These are phyloP conservation scores for Arge pagana DNA, from an alignment of 2,888 invertebrate species.

Conservation along the genomic window DNA sequence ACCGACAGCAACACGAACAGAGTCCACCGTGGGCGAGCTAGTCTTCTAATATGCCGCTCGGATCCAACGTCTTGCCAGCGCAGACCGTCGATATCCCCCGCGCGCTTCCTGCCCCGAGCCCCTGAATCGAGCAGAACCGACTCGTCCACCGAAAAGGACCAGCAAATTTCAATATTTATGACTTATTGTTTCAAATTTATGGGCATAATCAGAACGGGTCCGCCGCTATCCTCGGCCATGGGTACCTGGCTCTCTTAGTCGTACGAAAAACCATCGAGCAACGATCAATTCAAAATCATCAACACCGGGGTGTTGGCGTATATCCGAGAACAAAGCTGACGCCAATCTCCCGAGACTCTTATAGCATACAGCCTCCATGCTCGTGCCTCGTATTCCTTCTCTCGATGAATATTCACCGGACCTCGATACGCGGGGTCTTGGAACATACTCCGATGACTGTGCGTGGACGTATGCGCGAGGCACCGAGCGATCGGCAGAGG, in stretches of 20 bases:
- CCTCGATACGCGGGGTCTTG: background rate
- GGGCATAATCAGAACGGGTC: constrained; percentile 37
- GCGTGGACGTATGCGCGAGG: too few species aligned
- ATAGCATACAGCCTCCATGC: background rate
- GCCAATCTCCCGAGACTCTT: background rate
- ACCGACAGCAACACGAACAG: constrained; percentile 47
- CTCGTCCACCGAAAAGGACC: constrained; percentile 27
- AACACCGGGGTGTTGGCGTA: too few species aligned
- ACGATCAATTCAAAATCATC: too few species aligned
- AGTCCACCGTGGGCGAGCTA: constrained; percentile 52
- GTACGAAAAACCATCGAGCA: too few species aligned
- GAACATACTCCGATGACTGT: too few species aligned
- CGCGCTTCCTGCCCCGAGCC: constrained; percentile 22
- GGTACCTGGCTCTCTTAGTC: constrained; percentile 21
- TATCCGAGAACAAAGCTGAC: too few species aligned
- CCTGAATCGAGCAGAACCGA: constrained; percentile 21
- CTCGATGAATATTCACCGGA: background rate
- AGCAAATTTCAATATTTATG: constrained; percentile 54
- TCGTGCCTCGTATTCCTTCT: background rate
- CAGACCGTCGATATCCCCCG: constrained; percentile 20
- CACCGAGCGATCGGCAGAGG: background rate
- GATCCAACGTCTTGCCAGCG: constrained; percentile 25
- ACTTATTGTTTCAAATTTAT: constrained; percentile 54
- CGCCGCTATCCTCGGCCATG: constrained; percentile 19
- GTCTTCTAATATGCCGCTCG: constrained; percentile 47